phyloP scores from a whole-genome alignment of 2,797 vertebrate genomes.

The Orestias chungarensis region DNA sequence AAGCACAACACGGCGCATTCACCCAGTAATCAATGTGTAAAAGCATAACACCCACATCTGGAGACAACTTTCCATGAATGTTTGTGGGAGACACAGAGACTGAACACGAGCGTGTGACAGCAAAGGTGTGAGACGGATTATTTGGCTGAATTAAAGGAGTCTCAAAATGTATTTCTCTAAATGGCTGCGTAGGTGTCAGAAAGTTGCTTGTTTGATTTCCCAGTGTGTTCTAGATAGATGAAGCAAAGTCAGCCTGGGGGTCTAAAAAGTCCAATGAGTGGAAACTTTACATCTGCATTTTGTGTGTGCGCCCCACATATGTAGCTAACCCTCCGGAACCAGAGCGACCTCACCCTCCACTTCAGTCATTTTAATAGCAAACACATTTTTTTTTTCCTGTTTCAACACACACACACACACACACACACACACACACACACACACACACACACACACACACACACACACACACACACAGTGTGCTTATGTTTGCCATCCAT shows the following conservation, averaged over 20 bases:
- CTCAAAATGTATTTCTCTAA: not conserved
- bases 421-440: slow-evolving; percentile 27
- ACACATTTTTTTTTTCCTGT: slow-evolving; percentile 61
- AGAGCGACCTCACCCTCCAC: slow-evolving; percentile 61
- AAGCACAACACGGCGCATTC: slow-evolving; percentile 42
- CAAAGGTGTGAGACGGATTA: slow-evolving; percentile 32
- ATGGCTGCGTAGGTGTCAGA: slow-evolving; percentile 13
- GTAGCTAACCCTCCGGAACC: slow-evolving; percentile 48
- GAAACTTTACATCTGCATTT: slow-evolving; percentile 12
- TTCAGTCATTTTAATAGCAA: slow-evolving; percentile 76
- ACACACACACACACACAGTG: slow-evolving; percentile 36
- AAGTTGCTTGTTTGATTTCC: slow-evolving; percentile 26
- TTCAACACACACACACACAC: slow-evolving; percentile 31
- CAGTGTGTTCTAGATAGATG: slow-evolving; percentile 5
- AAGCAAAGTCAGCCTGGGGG: slow-evolving; percentile 6
- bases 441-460: slow-evolving; percentile 34
- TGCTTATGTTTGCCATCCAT: slow-evolving; percentile 58
- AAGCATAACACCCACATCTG: slow-evolving; percentile 62
- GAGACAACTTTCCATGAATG: slow-evolving; percentile 35
- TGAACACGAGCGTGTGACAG: slow-evolving; percentile 23
- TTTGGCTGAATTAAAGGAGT: not conserved
- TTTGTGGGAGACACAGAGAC: slow-evolving; percentile 21
- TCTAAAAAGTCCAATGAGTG: slow-evolving; percentile 6
- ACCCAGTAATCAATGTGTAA: slow-evolving; percentile 43
- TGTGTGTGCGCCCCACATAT: not conserved